Evolutionary conservation across 2,888 invertebrate genomes (phyloP).

Genomic region (Matsumyia berberina): DNA sequence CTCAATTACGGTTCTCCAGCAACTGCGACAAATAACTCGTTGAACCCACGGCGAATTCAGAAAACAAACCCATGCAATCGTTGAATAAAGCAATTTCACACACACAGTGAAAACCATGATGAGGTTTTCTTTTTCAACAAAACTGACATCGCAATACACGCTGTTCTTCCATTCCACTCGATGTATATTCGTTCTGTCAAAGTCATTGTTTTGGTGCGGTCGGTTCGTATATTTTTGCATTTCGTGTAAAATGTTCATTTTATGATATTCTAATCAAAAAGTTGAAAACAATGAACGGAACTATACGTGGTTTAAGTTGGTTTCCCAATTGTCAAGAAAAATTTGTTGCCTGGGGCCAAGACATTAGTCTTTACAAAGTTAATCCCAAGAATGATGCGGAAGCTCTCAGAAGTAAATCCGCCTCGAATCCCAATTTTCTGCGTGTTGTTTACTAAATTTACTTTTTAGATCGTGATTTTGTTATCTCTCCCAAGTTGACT

Average conservation of each 20-base stretch:
- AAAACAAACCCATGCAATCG: too few species aligned
- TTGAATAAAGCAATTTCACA: too few species aligned
- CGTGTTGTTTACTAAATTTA: background rate
- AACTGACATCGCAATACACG: background rate
- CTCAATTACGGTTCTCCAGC: too few species aligned
- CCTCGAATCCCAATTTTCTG: background rate
- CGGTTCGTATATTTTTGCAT: background rate
- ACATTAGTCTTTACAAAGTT: conserved; percentile 94
- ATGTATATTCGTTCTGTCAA: background rate
- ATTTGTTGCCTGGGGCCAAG: conserved; percentile 96
- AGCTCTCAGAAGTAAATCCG: conserved; percentile 28
- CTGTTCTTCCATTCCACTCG: background rate
- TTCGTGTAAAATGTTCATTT: background rate
- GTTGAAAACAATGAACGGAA: conserved; percentile 70
- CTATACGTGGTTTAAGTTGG: conserved; percentile 93
- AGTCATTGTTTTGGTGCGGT: background rate
- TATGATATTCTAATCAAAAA: background rate
- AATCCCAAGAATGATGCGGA: conserved; percentile 78
- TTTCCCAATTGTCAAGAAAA: conserved; percentile 91
- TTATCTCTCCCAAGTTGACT: conserved; percentile 79
- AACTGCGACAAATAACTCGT: too few species aligned
- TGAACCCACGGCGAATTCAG: too few species aligned
- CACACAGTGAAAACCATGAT: background rate
- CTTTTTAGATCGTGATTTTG: conserved; percentile 79
- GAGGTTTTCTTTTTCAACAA: background rate